A percentile compares a stretch with the other conserved stretches of the same genome.
Evolutionary conservation across 2,797 vertebrate genomes (phyloP).

Genomic region (Sylvilagus floridanus): DNA sequence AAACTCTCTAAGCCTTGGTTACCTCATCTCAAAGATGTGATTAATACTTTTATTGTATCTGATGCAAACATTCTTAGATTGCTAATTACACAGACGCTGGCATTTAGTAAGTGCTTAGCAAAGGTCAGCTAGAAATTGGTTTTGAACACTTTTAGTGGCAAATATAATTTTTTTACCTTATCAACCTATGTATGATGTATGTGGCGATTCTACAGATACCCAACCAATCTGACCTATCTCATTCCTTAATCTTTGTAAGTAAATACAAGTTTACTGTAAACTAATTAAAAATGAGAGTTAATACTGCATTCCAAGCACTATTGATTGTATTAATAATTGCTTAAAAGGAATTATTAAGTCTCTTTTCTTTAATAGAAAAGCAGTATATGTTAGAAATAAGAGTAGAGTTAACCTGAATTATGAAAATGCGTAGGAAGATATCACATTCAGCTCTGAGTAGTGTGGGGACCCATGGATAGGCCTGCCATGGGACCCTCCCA

Average conservation of each 20-base stretch:
- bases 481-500: too few species aligned
- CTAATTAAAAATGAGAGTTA: not conserved
- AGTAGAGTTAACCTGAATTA: not conserved
- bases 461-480: too few species aligned
- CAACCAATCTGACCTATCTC: not conserved
- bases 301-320: not conserved
- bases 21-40: not conserved
- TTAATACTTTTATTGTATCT: not conserved
- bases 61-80: not conserved
- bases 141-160: not conserved
- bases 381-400: not conserved
- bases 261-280: constrained; percentile 12
- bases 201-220: constrained; percentile 14
- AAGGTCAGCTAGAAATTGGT: not conserved
- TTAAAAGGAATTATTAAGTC: not conserved
- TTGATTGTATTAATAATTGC: not conserved
- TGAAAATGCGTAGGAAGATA: not conserved
- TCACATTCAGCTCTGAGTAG: not conserved
- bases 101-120: not conserved
- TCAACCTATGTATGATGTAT: not conserved
- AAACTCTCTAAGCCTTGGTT: not conserved
- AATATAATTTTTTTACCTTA: not conserved
- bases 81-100: not conserved
- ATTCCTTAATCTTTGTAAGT: constrained; percentile 23
- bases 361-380: not conserved